Evolutionary conservation across 2,113 vertebrate genomes (phyloP).

Genomic region (Lutjanus erythropterus): DNA sequence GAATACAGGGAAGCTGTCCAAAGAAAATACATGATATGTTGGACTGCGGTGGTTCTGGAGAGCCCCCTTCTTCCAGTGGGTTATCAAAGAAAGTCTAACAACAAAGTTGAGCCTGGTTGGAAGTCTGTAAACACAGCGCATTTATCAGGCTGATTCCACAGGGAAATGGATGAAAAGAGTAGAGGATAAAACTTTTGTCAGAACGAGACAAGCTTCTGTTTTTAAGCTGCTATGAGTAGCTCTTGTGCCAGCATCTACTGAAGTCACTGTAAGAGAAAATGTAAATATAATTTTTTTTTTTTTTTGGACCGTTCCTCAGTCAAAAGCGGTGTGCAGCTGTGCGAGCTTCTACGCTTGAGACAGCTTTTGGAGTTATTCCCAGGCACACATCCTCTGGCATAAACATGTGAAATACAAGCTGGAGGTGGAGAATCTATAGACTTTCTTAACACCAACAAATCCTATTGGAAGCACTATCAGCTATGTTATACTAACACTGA

Average conservation of each 20-base stretch:
- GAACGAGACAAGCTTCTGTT: neutral
- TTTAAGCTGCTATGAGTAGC: neutral
- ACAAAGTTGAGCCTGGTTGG: slow-evolving; percentile 4
- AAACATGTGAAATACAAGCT: slow-evolving; percentile 63
- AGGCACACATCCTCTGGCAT: slow-evolving; percentile 45
- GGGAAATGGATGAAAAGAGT: slow-evolving; percentile 9
- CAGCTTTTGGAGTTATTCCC: slow-evolving; percentile 18
- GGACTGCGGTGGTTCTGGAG: slow-evolving; percentile 22
- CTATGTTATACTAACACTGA: slow-evolving; percentile 5
- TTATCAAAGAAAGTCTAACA: slow-evolving; percentile 47
- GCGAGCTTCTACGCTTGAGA: slow-evolving; percentile 7
- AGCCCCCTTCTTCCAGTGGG: neutral
- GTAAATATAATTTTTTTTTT: neutral
- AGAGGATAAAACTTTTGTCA: neutral
- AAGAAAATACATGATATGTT: slow-evolving; percentile 54
- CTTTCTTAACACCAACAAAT: neutral
- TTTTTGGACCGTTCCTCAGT: slow-evolving; percentile 4
- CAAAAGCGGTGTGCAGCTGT: slow-evolving; percentile 14
- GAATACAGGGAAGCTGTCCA: slow-evolving; percentile 38
- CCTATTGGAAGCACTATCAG: slow-evolving; percentile 4
- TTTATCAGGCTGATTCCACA: neutral
- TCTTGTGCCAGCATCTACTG: neutral
- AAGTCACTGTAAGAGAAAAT: slow-evolving; percentile 2
- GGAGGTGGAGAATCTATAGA: slow-evolving; percentile 48
- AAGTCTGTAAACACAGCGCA: slow-evolving; percentile 14